Percentiles rank a stretch among this genome's conserved stretches.
phyloP scores from a whole-genome alignment of 2,113 vertebrate species.

The Onychostruthus taczanowskii region DNA sequence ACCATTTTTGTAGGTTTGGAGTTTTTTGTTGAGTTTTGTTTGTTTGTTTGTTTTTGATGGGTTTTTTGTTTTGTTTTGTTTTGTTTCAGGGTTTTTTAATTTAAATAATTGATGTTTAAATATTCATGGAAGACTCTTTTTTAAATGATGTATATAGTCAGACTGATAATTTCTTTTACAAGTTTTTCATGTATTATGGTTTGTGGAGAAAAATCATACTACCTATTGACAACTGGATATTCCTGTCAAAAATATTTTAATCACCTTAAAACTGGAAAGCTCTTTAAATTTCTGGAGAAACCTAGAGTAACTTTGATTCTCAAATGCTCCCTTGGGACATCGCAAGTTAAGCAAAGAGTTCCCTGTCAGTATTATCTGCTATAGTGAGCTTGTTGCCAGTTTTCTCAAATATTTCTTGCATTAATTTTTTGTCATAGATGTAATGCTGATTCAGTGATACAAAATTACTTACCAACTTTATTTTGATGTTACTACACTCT shows the following conservation, averaged over 20 bases:
- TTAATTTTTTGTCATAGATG: neutral
- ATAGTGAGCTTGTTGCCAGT: neutral
- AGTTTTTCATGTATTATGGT: neutral
- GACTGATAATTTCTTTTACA: neutral
- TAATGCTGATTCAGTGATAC: neutral
- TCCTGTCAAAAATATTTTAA: neutral
- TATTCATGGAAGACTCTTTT: neutral
- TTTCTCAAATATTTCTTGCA: neutral
- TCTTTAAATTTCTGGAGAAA: neutral
- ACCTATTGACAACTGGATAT: neutral
- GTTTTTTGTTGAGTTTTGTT: fast-evolving
- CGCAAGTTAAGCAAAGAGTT: fast-evolving
- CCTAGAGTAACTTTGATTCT: neutral
- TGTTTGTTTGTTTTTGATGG: neutral
- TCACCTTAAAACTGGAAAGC: neutral
- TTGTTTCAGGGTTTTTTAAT: neutral
- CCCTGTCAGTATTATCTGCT: neutral
- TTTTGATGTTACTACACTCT: neutral
- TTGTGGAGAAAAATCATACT: neutral
- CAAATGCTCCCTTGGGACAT: neutral
- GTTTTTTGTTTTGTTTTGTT: neutral
- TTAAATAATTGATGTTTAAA: neutral
- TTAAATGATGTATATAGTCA: neutral
- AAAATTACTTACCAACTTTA: neutral
- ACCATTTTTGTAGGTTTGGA: neutral